Conservation (phyloP, 2,888 invertebrate species). For the Volucella inflata region DNA sequence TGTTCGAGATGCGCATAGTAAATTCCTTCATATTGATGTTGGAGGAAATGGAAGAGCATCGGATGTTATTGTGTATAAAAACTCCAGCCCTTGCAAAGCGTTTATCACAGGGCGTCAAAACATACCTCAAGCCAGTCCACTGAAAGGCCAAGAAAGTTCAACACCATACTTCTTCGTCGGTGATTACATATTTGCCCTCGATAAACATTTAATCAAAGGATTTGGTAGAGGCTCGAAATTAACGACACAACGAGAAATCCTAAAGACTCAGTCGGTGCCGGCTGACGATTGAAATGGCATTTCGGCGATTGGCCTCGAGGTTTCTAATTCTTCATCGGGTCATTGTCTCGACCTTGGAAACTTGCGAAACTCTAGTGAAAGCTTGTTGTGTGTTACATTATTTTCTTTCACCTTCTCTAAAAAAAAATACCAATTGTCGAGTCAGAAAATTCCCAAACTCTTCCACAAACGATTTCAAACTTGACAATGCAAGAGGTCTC, state of each 20-base stretch:
- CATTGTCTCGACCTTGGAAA: too few species aligned
- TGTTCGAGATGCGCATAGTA: conserved; percentile 52
- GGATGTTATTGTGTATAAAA: conserved; percentile 5
- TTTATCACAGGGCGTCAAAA: not conserved
- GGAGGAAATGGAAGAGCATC: too few species aligned
- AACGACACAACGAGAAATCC: conserved; percentile 2
- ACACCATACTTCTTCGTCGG: conserved; percentile 20
- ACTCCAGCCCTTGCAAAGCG: not conserved
- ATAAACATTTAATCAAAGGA: conserved; percentile 3
- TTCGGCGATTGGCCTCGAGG: too few species aligned
- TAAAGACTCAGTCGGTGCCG: conserved; percentile 17
- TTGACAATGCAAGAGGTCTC: not conserved
- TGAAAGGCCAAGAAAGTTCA: not conserved
- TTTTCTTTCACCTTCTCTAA: not conserved
- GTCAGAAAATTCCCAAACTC: not conserved
- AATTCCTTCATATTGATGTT: too few species aligned
- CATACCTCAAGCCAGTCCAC: not conserved
- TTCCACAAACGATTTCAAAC: conserved; percentile 19
- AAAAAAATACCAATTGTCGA: too few species aligned
- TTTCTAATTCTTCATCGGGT: too few species aligned
- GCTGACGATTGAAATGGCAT: not conserved
- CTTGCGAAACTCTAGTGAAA: too few species aligned
- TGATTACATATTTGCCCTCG: conserved; percentile 9
- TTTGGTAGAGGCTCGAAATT: not conserved
- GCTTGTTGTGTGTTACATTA: conserved; percentile 27